phyloP scores from a whole-genome alignment of 2,797 vertebrate species.

The Eleutherodactylus coqui region DNA sequence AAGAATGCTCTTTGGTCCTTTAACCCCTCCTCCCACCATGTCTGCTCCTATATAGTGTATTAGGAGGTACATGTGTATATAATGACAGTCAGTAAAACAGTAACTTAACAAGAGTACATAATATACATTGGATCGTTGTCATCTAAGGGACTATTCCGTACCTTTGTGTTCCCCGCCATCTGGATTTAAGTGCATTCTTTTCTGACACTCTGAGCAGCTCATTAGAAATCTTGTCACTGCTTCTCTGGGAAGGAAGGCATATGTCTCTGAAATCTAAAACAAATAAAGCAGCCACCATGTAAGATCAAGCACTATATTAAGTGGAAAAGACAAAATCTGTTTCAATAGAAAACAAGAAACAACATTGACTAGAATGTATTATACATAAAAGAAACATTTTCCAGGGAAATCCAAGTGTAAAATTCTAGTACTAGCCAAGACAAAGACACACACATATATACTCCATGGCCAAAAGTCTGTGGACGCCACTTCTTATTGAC shows the following conservation, averaged over 20 bases:
- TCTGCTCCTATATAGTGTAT: not conserved
- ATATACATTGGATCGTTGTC: constrained; percentile 56
- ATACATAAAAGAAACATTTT: not conserved
- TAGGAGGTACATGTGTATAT: not conserved
- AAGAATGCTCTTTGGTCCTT: not conserved
- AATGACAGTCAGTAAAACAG: not conserved
- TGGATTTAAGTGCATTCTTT: constrained; percentile 88
- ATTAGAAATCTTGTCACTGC: constrained; percentile 86
- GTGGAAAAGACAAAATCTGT: not conserved
- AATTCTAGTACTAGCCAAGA: not conserved
- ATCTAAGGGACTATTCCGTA: constrained; percentile 72
- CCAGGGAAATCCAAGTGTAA: not conserved
- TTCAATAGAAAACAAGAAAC: not conserved
- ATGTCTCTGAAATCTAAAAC: constrained; percentile 87
- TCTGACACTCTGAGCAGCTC: constrained; percentile 88
- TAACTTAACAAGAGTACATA: not conserved
- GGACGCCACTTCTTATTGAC: not conserved
- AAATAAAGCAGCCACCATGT: constrained; percentile 61
- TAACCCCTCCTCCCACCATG: not conserved
- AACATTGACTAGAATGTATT: not conserved
- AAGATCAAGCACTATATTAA: constrained; percentile 6
- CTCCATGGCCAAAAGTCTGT: not conserved
- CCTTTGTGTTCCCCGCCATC: constrained; percentile 86
- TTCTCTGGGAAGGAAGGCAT: constrained; percentile 87
- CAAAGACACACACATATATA: not conserved